Evolutionary conservation across 2,797 vertebrate species (phyloP).

Genomic region (Vespertilio murinus): DNA sequence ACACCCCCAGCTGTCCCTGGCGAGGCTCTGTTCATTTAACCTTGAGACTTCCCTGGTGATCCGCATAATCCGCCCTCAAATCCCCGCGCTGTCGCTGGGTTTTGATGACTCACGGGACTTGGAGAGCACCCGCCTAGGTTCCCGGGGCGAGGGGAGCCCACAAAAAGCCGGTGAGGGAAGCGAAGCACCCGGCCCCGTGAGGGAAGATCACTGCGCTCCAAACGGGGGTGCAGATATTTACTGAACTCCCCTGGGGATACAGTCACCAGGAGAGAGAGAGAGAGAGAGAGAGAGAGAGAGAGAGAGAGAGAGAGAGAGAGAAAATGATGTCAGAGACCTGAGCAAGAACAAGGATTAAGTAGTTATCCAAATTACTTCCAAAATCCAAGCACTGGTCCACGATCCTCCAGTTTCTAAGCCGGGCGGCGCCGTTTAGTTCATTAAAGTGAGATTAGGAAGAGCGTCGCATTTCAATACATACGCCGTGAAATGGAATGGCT

Average conservation of each 20-base stretch:
- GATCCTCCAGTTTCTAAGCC: not conserved
- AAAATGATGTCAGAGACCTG: not conserved
- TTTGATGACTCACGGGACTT: not conserved
- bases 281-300: too few relatives aligned
- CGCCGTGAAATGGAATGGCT: not conserved
- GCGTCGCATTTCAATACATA: not conserved
- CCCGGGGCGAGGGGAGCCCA: not conserved
- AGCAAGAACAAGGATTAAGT: not conserved
- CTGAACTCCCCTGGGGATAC: not conserved
- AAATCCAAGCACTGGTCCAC: not conserved
- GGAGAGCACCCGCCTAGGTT: not conserved
- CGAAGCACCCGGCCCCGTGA: accelerated
- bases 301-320: too few relatives aligned
- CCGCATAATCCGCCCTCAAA: not conserved
- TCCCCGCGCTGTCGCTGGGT: not conserved
- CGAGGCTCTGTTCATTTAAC: not conserved
- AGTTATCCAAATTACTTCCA: not conserved
- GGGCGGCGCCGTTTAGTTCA: not conserved
- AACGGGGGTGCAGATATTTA: not conserved
- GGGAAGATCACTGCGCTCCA: not conserved
- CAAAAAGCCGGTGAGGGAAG: not conserved
- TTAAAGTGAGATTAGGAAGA: slow-evolving; percentile 54
- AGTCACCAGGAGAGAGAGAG: not conserved
- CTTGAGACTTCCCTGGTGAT: not conserved
- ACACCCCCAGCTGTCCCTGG: not conserved